Conservation (phyloP, 2,797 vertebrate species). For the Dromococcyx pavoninus region DNA sequence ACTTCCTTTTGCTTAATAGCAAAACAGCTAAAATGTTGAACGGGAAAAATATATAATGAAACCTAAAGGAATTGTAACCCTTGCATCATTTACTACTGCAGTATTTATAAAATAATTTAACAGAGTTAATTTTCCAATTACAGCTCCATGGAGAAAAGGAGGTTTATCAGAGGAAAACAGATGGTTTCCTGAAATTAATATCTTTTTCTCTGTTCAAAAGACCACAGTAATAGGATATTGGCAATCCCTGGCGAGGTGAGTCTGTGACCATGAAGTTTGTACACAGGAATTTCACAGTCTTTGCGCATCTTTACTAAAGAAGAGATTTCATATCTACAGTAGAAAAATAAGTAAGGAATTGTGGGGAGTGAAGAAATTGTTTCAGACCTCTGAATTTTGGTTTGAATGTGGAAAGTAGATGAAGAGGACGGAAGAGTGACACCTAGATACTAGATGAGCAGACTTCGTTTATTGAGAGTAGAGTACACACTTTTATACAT, state of each 20-base stretch:
- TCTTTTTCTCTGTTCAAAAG: conserved; percentile 9
- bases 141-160: background rate
- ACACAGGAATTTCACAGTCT: background rate
- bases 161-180: conserved; percentile 48
- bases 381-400: background rate
- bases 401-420: background rate
- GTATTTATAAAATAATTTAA: conserved; percentile 16
- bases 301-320: background rate
- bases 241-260: background rate
- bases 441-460: too few species aligned
- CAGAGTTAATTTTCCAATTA: background rate
- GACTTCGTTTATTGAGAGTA: too few species aligned
- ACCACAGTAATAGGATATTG: background rate
- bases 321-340: background rate
- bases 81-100: background rate
- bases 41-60: background rate
- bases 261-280: background rate
- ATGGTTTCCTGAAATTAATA: conserved; percentile 33
- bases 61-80: background rate
- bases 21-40: background rate
- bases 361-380: background rate
- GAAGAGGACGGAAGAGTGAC: too few species aligned
- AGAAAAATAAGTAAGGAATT: background rate
- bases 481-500: too few species aligned
- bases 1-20: background rate